Evolutionary conservation across 2,113 vertebrate species (phyloP).

Genomic region (Cnemophilus loriae): DNA sequence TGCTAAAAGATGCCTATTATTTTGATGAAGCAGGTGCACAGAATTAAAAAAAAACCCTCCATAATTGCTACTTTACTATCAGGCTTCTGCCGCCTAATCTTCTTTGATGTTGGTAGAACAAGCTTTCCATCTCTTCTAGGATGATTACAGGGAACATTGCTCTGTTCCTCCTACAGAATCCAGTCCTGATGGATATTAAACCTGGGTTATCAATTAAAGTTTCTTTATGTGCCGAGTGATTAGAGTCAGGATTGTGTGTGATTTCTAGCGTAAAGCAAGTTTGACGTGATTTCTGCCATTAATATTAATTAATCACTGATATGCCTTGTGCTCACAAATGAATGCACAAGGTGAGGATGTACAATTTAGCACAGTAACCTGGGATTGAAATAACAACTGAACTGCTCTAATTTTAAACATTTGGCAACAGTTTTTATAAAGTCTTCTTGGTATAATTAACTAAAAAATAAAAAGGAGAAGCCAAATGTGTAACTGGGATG

Average conservation of each 20-base stretch:
- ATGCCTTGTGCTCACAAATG: neutral
- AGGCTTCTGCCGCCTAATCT: conserved; percentile 55
- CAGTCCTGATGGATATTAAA: conserved; percentile 56
- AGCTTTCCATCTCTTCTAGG: conserved; percentile 40
- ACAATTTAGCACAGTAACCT: conserved; percentile 32
- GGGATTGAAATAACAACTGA: neutral
- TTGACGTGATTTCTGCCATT: conserved; percentile 31
- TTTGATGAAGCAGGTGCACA: conserved; percentile 65
- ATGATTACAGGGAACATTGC: conserved; percentile 41
- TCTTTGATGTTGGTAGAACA: conserved; percentile 54
- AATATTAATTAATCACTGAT: conserved; percentile 60
- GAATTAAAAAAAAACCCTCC: conserved; percentile 23
- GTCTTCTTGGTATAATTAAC: neutral
- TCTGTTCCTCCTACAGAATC: conserved; percentile 46
- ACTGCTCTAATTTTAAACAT: neutral
- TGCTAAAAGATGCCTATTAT: conserved; percentile 64
- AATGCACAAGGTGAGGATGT: neutral
- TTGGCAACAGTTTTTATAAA: neutral
- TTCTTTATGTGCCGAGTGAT: neutral
- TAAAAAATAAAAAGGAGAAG: neutral
- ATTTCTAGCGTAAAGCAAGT: conserved; percentile 45
- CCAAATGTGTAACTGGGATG: neutral
- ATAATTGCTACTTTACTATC: conserved; percentile 64
- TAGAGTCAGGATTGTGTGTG: conserved; percentile 26
- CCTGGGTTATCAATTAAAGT: conserved; percentile 59